phyloP scores from a whole-genome alignment of 2,797 vertebrate species.

The Pseudopleuronectes americanus region DNA sequence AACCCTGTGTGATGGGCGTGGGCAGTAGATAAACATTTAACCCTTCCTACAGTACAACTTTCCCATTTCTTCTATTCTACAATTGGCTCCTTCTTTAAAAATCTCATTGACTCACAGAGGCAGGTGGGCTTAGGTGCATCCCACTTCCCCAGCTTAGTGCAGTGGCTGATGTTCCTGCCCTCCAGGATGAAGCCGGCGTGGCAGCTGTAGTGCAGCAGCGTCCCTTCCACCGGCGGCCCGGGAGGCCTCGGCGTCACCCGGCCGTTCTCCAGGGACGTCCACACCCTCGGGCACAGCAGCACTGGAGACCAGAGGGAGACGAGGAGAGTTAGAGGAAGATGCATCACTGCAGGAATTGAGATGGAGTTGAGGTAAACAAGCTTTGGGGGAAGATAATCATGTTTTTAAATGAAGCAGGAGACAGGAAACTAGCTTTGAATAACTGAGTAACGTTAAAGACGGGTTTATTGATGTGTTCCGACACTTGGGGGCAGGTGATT shows the following conservation, averaged over 20 bases:
- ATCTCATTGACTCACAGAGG: slow-evolving; percentile 85
- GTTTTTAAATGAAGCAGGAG: no score
- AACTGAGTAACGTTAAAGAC: not conserved
- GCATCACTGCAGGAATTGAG: not conserved
- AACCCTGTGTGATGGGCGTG: no score
- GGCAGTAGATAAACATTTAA: no score
- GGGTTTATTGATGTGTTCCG: not conserved
- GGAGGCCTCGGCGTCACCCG: slow-evolving; percentile 82
- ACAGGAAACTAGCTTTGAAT: not conserved
- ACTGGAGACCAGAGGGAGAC: slow-evolving; percentile 75
- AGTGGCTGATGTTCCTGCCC: slow-evolving; percentile 88
- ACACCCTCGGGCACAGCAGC: slow-evolving; percentile 89
- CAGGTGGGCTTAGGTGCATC: slow-evolving; percentile 91
- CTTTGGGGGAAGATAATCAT: no score
- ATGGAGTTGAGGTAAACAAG: not conserved
- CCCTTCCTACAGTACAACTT: not conserved
- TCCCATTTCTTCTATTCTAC: not conserved
- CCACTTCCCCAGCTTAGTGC: slow-evolving; percentile 93
- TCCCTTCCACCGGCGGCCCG: slow-evolving; percentile 90
- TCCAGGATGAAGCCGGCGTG: slow-evolving; percentile 90
- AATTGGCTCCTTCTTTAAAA: not conserved
- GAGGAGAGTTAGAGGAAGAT: slow-evolving; percentile 5
- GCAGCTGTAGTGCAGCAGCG: slow-evolving; percentile 89
- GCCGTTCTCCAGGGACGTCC: slow-evolving; percentile 92
- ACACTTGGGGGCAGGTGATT: not conserved